Evolutionary conservation across 2,113 vertebrate species (phyloP), one percentile per base, ranked within the genome.

Genomic region (Syngnathus floridae): DNA sequence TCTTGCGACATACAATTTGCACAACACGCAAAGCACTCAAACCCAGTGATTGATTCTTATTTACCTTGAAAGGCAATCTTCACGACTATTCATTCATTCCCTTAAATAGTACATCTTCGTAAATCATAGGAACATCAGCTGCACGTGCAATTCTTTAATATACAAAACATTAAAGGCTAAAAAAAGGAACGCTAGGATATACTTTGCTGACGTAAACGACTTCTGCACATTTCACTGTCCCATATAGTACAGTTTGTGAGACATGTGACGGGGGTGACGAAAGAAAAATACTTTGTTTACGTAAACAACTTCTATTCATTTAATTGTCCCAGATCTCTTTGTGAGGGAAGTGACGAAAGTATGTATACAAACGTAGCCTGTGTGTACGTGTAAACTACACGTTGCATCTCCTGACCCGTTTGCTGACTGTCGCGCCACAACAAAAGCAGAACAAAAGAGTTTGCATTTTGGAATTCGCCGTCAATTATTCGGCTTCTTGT

Each of bases 381-480:
- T 16, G 40, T 13, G 14, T 17, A 5, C 17, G 14, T 46, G 14
- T 14, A 17, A 79, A 66, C 76, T 66, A 72, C 62, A 69, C 73
- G 70, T 46, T 77, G 65, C 48, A n/a, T 19, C 46, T 58, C 66
- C 85, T 82, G 86, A 84, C 84, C 85, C 84, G 79, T 75, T 58
- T 26, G 67, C 69, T 62, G 64, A 64, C 71, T 31, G 14, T 56
- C 26, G n/a, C 19, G n/a, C 8, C 19, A 51, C 48, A 87, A 87
- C 86, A 89, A 82, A 80, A 80, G 81, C 68, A 82, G 78, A 88
- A 85, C 80, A 60, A 71, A 78, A 78, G 79, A 88, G 78, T 89
- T 88, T 73, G 57, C 59, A 7, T 82, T 78, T 74, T 69, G 73
- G 75, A 62, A 67, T 72, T 78, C 72, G 6, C 40, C 43, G 26